phyloP scores from a whole-genome alignment of 2,797 vertebrate genomes.

The Pseudopleuronectes americanus region DNA sequence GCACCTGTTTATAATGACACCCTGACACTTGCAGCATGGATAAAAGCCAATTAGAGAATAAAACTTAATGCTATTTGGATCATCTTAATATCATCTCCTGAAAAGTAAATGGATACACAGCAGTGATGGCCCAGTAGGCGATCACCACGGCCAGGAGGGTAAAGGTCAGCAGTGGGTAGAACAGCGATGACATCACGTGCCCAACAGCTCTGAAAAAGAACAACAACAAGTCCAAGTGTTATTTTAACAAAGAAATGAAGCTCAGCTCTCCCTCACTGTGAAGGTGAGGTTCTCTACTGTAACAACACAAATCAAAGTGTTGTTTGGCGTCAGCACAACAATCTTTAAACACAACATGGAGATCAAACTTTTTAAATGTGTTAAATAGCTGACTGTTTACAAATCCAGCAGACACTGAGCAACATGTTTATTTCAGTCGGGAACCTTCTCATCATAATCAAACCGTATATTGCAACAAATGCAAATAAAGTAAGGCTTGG shows the following conservation, averaged over 20 bases:
- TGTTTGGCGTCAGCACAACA: background rate
- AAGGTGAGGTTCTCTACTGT: background rate
- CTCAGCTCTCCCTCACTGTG: background rate
- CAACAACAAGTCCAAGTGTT: background rate
- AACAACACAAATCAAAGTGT: no score
- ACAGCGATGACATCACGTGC: conserved; percentile 91
- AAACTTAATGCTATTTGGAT: background rate
- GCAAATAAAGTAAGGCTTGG: no score
- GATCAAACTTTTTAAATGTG: background rate
- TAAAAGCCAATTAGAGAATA: background rate
- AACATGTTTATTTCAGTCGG: background rate
- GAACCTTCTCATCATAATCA: no score
- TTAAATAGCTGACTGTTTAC: background rate
- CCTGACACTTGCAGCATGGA: background rate
- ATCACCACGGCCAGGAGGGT: conserved; percentile 91
- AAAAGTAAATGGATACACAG: conserved; percentile 89
- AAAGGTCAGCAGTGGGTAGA: conserved; percentile 94
- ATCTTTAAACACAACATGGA: background rate
- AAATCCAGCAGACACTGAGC: background rate
- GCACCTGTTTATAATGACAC: background rate
- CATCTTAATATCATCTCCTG: background rate
- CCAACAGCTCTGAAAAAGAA: conserved; percentile 86
- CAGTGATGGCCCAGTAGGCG: conserved; percentile 94
- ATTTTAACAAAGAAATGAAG: background rate
- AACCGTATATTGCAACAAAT: no score